phyloP scores from a whole-genome alignment of 2,113 vertebrate genomes.

The Pelecanoides urinatrix region DNA sequence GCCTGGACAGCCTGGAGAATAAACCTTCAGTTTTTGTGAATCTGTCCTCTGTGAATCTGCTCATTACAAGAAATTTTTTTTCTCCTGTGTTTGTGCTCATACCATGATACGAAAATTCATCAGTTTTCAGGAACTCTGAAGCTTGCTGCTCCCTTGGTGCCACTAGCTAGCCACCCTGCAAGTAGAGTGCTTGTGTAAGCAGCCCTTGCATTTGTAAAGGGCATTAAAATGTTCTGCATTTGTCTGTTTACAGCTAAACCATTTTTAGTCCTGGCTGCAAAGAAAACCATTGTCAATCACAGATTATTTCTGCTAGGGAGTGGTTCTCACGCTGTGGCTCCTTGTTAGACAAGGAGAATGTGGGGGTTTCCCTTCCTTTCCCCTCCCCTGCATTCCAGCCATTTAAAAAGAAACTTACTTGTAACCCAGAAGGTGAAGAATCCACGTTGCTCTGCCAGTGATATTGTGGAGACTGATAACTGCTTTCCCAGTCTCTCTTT shows the following conservation, averaged over 20 bases:
- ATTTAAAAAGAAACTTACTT: constrained; percentile 18
- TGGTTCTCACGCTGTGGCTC: constrained; percentile 25
- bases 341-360: constrained; percentile 29
- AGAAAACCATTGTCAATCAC: constrained; percentile 32
- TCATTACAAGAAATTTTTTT: background rate
- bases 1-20: background rate
- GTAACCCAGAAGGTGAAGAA: constrained; percentile 5
- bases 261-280: constrained; percentile 29
- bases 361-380: constrained; percentile 4
- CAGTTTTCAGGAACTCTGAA: background rate
- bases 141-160: background rate
- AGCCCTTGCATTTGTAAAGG: background rate
- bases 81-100: background rate
- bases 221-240: background rate
- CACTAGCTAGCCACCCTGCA: background rate
- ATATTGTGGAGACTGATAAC: background rate
- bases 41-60: background rate
- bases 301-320: constrained; percentile 10
- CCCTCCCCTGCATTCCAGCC: constrained; percentile 28
- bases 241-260: background rate
- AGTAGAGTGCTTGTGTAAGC: background rate
- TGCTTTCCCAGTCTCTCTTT: background rate
- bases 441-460: background rate
- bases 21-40: background rate
- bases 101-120: background rate